Conservation (phyloP, 1,140 invertebrate genomes). For the Trachelipus rathkii region DNA sequence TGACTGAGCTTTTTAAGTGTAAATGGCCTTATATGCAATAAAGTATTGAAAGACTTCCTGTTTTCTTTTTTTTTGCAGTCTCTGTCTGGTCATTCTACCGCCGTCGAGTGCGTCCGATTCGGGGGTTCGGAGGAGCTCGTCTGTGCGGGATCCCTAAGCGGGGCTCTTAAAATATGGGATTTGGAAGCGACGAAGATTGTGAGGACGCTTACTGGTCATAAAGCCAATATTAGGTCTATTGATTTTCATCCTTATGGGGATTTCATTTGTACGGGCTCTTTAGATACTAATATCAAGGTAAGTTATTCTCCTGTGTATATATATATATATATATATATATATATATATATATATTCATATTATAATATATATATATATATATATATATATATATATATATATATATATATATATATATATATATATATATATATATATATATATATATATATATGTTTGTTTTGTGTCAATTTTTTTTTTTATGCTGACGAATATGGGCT, state of each 20-base stretch:
- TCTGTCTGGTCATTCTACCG: slow-evolving; percentile 83
- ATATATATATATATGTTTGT: no score
- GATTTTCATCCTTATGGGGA: slow-evolving; percentile 97
- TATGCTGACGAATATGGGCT: no score
- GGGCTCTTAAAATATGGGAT: slow-evolving; percentile 94
- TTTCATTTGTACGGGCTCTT: slow-evolving; percentile 85
- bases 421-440: no score
- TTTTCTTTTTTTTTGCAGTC: slow-evolving; percentile 60
- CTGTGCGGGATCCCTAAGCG: slow-evolving; percentile 87
- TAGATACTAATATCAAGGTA: slow-evolving; percentile 81
- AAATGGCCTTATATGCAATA: no score
- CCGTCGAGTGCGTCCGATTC: slow-evolving; percentile 91
- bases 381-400: slow-evolving; percentile 2
- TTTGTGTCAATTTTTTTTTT: no score
- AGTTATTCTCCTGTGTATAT: slow-evolving; percentile 37
- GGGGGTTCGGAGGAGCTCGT: slow-evolving; percentile 90
- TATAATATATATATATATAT: slow-evolving; percentile 14
- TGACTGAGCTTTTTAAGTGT: no score
- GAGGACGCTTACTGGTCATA: slow-evolving; percentile 88
- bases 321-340: slow-evolving; percentile 46
- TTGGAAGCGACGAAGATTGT: slow-evolving; percentile 87
- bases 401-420: no score
- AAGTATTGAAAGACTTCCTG: background rate
- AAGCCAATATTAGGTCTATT: slow-evolving; percentile 79
- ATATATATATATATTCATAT: slow-evolving; percentile 6